Evolutionary conservation across 2,888 invertebrate species (phyloP).

Genomic region (Microctonus aethiopoides): DNA sequence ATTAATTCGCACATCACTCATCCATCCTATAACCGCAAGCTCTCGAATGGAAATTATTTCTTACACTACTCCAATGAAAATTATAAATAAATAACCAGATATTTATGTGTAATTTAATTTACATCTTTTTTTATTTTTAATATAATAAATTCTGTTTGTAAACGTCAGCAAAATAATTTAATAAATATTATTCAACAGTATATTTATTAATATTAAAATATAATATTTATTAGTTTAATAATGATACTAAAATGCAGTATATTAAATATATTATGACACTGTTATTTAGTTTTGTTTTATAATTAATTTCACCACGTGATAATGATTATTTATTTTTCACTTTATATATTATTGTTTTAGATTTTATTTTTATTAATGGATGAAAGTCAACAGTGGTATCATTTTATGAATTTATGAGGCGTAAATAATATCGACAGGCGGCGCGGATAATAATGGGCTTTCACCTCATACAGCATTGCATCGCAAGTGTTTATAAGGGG

Average conservation of each 20-base stretch:
- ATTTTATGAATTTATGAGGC: conserved; percentile 12
- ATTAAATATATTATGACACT: not conserved
- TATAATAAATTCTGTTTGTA: no score
- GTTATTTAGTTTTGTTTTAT: not conserved
- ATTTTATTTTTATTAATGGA: not conserved
- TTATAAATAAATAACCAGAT: no score
- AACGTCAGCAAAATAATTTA: no score
- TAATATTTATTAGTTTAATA: not conserved
- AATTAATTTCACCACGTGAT: not conserved
- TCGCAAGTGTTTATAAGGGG: not conserved
- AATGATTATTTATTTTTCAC: not conserved
- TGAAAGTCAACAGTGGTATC: not conserved
- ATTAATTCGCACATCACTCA: not conserved
- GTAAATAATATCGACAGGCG: conserved; percentile 1
- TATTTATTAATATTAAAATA: no score
- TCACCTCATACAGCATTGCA: not conserved
- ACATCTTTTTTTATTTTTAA: no score
- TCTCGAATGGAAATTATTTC: no score
- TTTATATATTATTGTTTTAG: not conserved
- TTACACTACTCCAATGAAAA: no score
- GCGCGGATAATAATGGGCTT: conserved; percentile 6
- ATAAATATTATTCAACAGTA: no score
- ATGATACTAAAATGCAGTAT: not conserved
- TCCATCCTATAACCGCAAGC: no score
- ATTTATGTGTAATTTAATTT: no score